Base-by-base conservation (phyloP, 2,888 invertebrate species). In the Timema cristinae region DNA sequence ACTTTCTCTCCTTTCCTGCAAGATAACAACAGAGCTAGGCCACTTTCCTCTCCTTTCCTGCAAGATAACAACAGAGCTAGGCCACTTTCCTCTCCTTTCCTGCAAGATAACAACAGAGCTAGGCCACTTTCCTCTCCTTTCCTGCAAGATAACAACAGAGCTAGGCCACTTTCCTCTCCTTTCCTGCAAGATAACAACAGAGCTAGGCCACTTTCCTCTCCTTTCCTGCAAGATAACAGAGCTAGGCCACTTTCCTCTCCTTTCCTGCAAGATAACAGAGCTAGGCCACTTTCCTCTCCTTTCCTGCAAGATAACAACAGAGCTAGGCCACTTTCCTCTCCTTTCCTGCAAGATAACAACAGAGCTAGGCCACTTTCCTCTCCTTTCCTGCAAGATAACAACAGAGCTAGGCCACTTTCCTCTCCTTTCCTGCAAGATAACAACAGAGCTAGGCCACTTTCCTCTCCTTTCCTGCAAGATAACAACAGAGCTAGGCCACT, bases 381-480 rank as follows among this genome's bases (percentile, higher is more conserved):
- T n/a, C 97, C 97, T 81, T 93, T 93, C 78, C 91, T 90, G 81
- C 32, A 83, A 83, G 47, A 32, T 32, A 32, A 32, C 32, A 32
- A 32, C 32, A 32, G 32, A 32, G 32, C 32, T 32, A 32, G 32
- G 2, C 32, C 32, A 32, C 32, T 32, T 32, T 32, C 32, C 32
- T n/a, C n/a, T n/a, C 97, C 97, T 81, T 93, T 93, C 78, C 91
- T 90, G 81, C 32, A 83, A 83, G 47, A 32, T 32, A 32, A 32
- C 32, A 32, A 32, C 32, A 32, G 32, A 32, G 32, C 32, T 32
- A 32, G 32, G 2, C 32, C 32, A 32, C 32, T 32, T 32, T 32
- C 32, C 32, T n/a, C n/a, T n/a, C 97, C 97, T 81, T 93, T 93
- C 78, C 91, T 90, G 81, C 32, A 83, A 83, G 47, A 32, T 32